Percentiles rank a stretch among this genome's conserved stretches.
Conservation (phyloP, 2,888 invertebrate genomes). For the Taenaris catops region DNA sequence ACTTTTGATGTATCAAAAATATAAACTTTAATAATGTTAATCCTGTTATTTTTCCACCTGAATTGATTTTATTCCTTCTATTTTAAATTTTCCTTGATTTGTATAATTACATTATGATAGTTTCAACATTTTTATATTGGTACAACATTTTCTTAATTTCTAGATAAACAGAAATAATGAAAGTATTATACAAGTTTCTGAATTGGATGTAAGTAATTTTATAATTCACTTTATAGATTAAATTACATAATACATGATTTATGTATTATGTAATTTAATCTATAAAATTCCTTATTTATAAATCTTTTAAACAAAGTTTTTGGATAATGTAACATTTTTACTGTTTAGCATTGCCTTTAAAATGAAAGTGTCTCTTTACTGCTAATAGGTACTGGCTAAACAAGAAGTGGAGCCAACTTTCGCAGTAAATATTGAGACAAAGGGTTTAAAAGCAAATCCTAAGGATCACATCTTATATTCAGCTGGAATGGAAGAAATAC, state of each 20-base stretch:
- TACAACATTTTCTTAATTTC: constrained; percentile 12
- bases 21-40: not conserved
- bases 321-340: not conserved
- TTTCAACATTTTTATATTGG: too few relatives aligned
- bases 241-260: not conserved
- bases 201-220: constrained; percentile 13
- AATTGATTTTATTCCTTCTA: too few relatives aligned
- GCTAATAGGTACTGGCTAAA: not conserved
- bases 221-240: not conserved
- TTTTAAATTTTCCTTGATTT: too few relatives aligned
- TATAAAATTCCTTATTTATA: not conserved
- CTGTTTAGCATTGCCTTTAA: too few relatives aligned
- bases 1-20: too few relatives aligned
- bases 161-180: constrained; percentile 29
- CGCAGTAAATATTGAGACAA: constrained; percentile 9
- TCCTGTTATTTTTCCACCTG: too few relatives aligned
- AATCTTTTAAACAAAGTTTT: not conserved
- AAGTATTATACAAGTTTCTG: constrained; percentile 13
- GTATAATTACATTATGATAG: too few relatives aligned
- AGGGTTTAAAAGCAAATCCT: not conserved
- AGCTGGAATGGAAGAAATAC: constrained; percentile 22
- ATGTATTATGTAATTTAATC: not conserved
- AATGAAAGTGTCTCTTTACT: too few relatives aligned
- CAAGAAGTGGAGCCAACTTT: not conserved
- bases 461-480: constrained; percentile 6